phyloP scores from a whole-genome alignment of 2,888 invertebrate genomes.

The Liodrosophila aerea region DNA sequence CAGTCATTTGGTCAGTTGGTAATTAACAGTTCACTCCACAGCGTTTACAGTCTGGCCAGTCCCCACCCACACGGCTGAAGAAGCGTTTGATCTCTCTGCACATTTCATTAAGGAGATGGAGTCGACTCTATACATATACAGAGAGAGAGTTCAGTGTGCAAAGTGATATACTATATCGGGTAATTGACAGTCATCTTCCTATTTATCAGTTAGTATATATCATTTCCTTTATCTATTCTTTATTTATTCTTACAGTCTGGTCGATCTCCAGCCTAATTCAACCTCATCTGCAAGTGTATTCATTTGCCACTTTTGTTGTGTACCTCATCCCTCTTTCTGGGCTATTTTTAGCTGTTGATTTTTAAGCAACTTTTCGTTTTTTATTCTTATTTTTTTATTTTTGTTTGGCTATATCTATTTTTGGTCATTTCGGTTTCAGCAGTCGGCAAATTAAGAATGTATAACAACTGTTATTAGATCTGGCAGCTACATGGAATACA shows the following conservation, averaged over 20 bases:
- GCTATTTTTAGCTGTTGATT: slow-evolving; percentile 2
- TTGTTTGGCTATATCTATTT: slow-evolving; percentile 35
- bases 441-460: slow-evolving; percentile 62
- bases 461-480: slow-evolving; percentile 63
- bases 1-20: slow-evolving; percentile 33
- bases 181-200: no score
- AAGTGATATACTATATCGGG: no score
- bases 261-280: no score
- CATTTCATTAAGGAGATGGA: no score
- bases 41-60: not conserved
- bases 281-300: no score
- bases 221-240: not conserved
- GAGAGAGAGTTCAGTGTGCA: no score
- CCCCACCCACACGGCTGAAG: no score
- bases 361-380: not conserved
- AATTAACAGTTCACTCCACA: slow-evolving; percentile 36
- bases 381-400: not conserved
- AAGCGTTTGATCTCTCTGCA: no score
- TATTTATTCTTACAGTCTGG: no score
- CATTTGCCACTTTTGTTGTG: not conserved
- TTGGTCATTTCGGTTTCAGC: slow-evolving; percentile 22
- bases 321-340: not conserved
- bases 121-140: no score
- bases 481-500: slow-evolving; percentile 60
- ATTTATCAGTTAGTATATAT: no score